Evolutionary conservation across 2,113 vertebrate genomes (phyloP).

Genomic region (Monopterus albus): DNA sequence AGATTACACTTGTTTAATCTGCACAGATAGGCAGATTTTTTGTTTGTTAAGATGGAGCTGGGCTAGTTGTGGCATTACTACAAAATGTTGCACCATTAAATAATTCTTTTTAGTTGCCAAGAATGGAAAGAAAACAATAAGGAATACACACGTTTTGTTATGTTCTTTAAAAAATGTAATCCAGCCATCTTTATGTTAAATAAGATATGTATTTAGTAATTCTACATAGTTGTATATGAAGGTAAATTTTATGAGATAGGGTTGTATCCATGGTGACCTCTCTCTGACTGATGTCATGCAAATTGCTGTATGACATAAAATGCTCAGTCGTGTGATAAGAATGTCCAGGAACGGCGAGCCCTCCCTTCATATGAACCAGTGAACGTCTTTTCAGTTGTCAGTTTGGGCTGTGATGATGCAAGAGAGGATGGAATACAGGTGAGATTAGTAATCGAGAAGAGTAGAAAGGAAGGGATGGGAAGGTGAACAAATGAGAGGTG

Average conservation of each 20-base stretch:
- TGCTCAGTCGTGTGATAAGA: slow-evolving; percentile 14
- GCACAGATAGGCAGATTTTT: no score
- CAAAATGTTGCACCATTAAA: no score
- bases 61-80: no score
- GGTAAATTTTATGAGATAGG: background rate
- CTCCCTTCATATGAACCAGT: slow-evolving; percentile 22
- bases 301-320: slow-evolving; percentile 30
- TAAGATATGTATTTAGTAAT: background rate
- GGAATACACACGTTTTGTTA: no score
- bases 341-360: slow-evolving; percentile 11
- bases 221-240: background rate
- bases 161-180: background rate
- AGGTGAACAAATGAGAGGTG: slow-evolving; percentile 51
- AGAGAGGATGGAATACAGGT: slow-evolving; percentile 39
- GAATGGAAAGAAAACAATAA: no score
- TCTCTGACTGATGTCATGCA: background rate
- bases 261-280: background rate
- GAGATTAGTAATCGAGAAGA: slow-evolving; percentile 20
- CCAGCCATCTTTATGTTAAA: background rate
- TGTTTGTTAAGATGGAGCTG: no score
- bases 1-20: no score
- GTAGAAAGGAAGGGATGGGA: background rate
- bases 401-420: slow-evolving; percentile 59
- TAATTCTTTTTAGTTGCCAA: no score
- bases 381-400: slow-evolving; percentile 57